Base-by-base conservation (phyloP, 1,140 invertebrate species). In the Copidosoma floridanum region DNA sequence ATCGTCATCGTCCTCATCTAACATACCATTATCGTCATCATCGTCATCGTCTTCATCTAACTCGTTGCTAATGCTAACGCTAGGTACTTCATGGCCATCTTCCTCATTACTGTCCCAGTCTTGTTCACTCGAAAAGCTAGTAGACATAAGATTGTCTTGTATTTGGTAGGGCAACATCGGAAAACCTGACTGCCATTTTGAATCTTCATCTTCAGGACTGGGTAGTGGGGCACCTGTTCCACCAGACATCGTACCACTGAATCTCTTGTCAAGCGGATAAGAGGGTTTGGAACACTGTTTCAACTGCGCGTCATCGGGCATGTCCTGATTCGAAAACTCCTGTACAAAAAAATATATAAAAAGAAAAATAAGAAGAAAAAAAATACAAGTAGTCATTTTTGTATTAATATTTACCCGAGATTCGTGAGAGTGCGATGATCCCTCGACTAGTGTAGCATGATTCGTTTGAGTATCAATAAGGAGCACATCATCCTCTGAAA, bases 401-500 rank as follows among this genome's bases (percentile, higher is more conserved):
- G 20, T 8, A 41, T 10, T 12, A 43, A 29, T 56, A 54, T 2
- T 20, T 16, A 60, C 57, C 53, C 57, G 53, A 43, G 38, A 29
- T 12, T 52, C 53, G 10, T 62, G 53, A 16, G 40, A 51, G 12
- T 57, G 47, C 47, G 46, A 7, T 24, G 11, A 10, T 1, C 76
- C 76, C 63, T 84, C 82, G 1, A 84, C 65, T 0, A 85, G 60
- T 14, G 79, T 75, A 29, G 80, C 83, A 69, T 79, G 71, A 60
- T 85, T 84, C 2, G 84, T 85, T 64, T 77, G 72, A 0, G 77
- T 83, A 64, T 85, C 81, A 21, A 85, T 77, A 21, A 84, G 69
- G 3, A 85, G 68, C 44, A 85, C 69, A 65, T 85, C 84, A 54
- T 84, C 84, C 10, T 76, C 76, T 1, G 67, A 63, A n/a, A 53